Base-by-base conservation (phyloP, 1,140 invertebrate species). In the Drosophila aff. region DNA sequence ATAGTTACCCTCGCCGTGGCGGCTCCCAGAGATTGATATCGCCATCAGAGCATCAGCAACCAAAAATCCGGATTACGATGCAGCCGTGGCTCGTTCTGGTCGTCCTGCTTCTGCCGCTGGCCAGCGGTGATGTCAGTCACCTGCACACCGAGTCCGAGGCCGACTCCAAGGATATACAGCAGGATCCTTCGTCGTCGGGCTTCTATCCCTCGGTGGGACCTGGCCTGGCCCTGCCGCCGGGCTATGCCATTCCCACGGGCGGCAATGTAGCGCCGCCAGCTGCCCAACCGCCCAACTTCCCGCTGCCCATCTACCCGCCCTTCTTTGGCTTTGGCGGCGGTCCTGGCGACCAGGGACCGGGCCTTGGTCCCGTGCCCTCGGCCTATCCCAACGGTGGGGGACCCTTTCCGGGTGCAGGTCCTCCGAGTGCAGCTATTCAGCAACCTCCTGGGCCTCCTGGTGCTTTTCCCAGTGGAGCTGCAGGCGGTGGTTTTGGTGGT, bases 251-350 rank as follows among this genome's bases (percentile, higher is more conserved):
- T 46, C 81, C 85, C 7, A 79, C 79, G 2, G 78, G 82, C 4
- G 43, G 44, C 9, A 89, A 89, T 55, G 55, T 89, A 1, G 55
- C 44, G 41, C 68, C 69, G 1, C 58, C 68, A 15, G 58, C 77
- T 9, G 60, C 38, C 36, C 43, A 76, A 23, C 81, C 84, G 5
- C 84, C 85, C 21, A 89, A 89, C 50, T 89, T 89, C 28, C 85
- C 85, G 7, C 57, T 89, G 63, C 84, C 84, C 59, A 90, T 90
- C 11, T 89, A 91, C 16, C 85, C 85, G 31, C 85, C 85, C 7
- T 89, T 73, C 63, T 90, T 85, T 40, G 81, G 85, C 9, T 89
- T 89, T 33, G 81, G 74, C 10, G 74, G 75, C 2, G 80, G 46
- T 4, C 28, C 57, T 2, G 67, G 58, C 2, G 75, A 66, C 18